Conservation (phyloP, 1,140 invertebrate genomes). For the Drosophila sproati region DNA sequence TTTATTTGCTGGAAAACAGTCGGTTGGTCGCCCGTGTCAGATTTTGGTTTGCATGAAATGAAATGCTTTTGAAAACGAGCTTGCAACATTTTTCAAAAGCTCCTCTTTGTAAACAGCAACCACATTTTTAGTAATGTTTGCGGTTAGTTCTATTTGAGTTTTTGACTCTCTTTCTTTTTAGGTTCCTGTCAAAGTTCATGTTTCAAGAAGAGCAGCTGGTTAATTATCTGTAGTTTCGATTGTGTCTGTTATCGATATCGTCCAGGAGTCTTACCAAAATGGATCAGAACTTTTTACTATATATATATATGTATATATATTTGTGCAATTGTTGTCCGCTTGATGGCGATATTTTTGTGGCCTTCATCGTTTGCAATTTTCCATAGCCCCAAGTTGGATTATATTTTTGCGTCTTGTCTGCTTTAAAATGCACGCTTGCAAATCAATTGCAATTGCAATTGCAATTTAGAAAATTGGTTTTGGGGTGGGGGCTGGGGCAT, state of each 20-base stretch:
- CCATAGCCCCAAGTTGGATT: background rate
- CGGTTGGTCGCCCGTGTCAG: background rate
- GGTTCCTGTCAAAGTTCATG: background rate
- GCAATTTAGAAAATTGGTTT: conserved; percentile 80
- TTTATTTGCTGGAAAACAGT: conserved; percentile 16
- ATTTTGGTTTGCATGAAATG: background rate
- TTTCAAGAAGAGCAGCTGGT: too few relatives aligned
- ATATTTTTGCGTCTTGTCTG: conserved; percentile 4
- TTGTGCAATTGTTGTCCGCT: background rate
- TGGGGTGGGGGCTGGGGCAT: conserved; percentile 28
- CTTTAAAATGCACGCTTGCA: conserved; percentile 50
- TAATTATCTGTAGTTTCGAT: too few relatives aligned
- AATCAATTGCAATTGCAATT: conserved; percentile 71
- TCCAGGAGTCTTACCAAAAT: too few relatives aligned
- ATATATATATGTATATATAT: background rate
- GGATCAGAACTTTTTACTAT: too few relatives aligned
- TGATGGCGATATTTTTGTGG: conserved; percentile 5
- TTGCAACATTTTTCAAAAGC: background rate
- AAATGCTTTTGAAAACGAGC: background rate
- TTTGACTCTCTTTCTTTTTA: background rate
- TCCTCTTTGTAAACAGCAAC: background rate
- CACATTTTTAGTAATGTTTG: conserved; percentile 9
- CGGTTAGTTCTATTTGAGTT: background rate
- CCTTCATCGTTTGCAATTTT: conserved; percentile 1
- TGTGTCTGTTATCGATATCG: too few relatives aligned